A percentile compares a stretch with the other conserved stretches of the same genome.
These are phyloP conservation scores for Camponotus pennsylvanicus DNA, from an alignment of 1,140 invertebrate species.

Conservation along the genomic window DNA sequence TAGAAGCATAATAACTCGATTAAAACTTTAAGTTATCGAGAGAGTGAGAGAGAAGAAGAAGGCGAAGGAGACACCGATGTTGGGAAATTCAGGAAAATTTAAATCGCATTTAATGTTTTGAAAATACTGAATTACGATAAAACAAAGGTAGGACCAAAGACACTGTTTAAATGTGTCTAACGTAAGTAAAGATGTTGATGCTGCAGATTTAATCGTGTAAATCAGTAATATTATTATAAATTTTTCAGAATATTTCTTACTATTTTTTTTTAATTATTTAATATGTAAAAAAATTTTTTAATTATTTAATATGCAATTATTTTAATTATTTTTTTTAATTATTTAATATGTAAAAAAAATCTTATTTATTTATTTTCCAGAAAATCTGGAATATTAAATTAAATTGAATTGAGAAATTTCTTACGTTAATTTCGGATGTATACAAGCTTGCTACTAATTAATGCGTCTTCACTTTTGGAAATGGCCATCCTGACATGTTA, in stretches of 20 bases:
- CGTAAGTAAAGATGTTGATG: neutral
- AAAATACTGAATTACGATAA: slow-evolving; percentile 34
- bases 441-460: slow-evolving; percentile 25
- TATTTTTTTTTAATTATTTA: neutral
- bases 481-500: neutral
- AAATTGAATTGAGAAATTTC: too few relatives aligned
- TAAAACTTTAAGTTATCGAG: slow-evolving; percentile 73
- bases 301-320: neutral
- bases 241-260: neutral
- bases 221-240: neutral
- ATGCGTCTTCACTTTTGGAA: slow-evolving; percentile 8
- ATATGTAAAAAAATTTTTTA: slow-evolving; percentile 2
- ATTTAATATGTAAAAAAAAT: neutral
- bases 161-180: neutral
- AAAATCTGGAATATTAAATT: neutral
- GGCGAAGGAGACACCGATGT: neutral
- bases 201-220: neutral
- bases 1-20: slow-evolving; percentile 76
- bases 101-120: slow-evolving; percentile 69
- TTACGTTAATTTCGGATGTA: neutral
- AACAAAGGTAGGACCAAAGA: slow-evolving; percentile 34
- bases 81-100: slow-evolving; percentile 30
- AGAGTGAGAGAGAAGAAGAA: neutral
- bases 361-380: neutral
- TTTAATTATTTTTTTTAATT: too few relatives aligned